Percentiles rank a stretch among this genome's conserved stretches.
These are phyloP conservation scores for Cataglyphis albicans DNA, from an alignment of 2,888 invertebrate species.

Conservation along the genomic window DNA sequence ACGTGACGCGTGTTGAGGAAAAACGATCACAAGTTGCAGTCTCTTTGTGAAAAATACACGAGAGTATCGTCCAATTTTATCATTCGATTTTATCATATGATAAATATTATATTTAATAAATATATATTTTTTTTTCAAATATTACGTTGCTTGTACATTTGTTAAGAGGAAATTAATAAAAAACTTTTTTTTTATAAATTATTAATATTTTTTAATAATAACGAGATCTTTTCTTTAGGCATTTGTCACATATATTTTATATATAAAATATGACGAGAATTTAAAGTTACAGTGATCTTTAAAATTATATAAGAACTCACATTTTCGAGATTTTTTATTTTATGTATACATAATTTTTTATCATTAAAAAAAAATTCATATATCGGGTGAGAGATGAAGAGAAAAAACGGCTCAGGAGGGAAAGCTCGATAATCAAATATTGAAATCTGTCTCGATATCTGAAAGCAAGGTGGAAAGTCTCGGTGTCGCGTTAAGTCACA, in stretches of 20 bases:
- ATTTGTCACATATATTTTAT: neutral
- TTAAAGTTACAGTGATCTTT: neutral
- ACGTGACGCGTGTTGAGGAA: constrained; percentile 40
- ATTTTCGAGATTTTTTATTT: neutral
- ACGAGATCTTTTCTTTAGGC: neutral
- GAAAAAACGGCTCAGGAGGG: neutral
- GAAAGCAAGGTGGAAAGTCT: constrained; percentile 21
- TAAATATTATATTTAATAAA: neutral
- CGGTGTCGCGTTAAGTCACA: constrained; percentile 56
- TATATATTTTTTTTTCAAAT: neutral
- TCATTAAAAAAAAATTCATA: neutral
- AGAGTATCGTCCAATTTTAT: neutral
- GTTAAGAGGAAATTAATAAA: neutral
- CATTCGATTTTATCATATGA: constrained; percentile 1
- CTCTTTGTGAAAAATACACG: neutral
- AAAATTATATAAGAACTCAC: neutral
- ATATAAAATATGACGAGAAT: neutral
- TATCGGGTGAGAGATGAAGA: too few relatives aligned
- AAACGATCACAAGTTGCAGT: neutral
- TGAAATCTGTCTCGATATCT: constrained; percentile 34
- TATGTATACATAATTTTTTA: neutral
- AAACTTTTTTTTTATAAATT: neutral
- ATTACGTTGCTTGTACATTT: neutral
- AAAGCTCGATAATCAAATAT: constrained; percentile 26
- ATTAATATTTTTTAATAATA: constrained; percentile 7